Conservation (phyloP, 2,797 vertebrate genomes). For the Lutjanus argentimaculatus region DNA sequence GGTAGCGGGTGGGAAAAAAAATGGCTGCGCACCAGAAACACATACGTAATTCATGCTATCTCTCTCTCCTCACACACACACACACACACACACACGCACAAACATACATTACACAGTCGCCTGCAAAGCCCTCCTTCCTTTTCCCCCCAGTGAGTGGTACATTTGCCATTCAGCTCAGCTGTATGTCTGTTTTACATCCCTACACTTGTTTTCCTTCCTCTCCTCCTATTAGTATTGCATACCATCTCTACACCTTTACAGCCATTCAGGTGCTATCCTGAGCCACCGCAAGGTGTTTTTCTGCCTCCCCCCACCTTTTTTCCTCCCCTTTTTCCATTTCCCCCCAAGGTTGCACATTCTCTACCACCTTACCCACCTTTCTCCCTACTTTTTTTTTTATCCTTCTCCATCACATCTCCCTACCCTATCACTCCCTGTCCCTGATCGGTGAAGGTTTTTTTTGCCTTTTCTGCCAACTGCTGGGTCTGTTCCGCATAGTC, state of each 20-base stretch:
- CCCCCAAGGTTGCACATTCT: slow-evolving; percentile 20
- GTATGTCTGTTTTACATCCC: slow-evolving; percentile 45
- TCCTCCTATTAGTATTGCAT: background rate
- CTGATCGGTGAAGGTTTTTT: slow-evolving; percentile 76
- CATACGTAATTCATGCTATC: slow-evolving; percentile 57
- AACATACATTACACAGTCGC: slow-evolving; percentile 46
- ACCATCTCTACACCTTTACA: slow-evolving; percentile 19
- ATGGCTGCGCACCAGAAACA: slow-evolving; percentile 64
- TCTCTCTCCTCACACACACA: background rate
- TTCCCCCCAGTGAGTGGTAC: slow-evolving; percentile 29
- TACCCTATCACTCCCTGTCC: slow-evolving; percentile 35
- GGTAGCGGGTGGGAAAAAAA: slow-evolving; percentile 65
- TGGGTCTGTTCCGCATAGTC: slow-evolving; percentile 79
- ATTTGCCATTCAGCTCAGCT: slow-evolving; percentile 61
- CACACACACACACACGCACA: slow-evolving; percentile 6
- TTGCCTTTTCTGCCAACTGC: slow-evolving; percentile 77
- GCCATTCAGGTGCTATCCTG: slow-evolving; percentile 51
- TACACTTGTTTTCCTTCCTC: slow-evolving; percentile 41
- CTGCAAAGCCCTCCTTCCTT: slow-evolving; percentile 42
- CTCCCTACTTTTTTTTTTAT: background rate
- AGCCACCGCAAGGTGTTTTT: slow-evolving; percentile 48
- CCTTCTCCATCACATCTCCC: slow-evolving; percentile 23
- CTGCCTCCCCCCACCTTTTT: background rate
- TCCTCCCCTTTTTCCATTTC: slow-evolving; percentile 16
- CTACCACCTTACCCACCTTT: background rate